A percentile compares a stretch with the other conserved stretches of the same genome.
phyloP scores from a whole-genome alignment of 2,113 vertebrate genomes.

The Proteles cristata region DNA sequence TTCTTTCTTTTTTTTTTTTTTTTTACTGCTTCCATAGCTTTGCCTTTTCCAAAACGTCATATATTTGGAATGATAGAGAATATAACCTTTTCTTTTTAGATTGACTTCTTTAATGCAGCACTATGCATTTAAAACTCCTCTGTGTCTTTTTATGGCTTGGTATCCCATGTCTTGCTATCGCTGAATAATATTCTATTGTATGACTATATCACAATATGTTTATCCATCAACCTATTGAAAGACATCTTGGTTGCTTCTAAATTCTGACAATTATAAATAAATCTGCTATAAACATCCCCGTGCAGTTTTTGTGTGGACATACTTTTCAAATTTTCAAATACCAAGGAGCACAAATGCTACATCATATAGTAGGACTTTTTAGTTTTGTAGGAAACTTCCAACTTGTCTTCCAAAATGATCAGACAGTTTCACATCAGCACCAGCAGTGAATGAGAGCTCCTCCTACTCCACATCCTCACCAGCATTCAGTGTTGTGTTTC shows the following conservation, averaged over 20 bases:
- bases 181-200: background rate
- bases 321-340: background rate
- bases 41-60: background rate
- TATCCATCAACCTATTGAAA: background rate
- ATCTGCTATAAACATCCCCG: background rate
- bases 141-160: background rate
- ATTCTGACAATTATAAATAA: background rate
- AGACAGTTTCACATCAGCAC: background rate
- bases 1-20: constrained; percentile 2
- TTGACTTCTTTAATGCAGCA: background rate
- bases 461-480: background rate
- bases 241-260: background rate
- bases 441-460: background rate
- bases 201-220: background rate
- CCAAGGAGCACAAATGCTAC: background rate
- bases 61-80: background rate
- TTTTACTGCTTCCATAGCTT: background rate
- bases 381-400: background rate
- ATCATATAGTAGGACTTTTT: background rate
- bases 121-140: background rate
- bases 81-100: background rate
- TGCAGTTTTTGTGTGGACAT: background rate
- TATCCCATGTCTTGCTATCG: background rate
- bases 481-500: background rate
- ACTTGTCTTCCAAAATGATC: background rate